Conservation (phyloP, 2,888 invertebrate species). For the Leptinotarsa tumamoca region DNA sequence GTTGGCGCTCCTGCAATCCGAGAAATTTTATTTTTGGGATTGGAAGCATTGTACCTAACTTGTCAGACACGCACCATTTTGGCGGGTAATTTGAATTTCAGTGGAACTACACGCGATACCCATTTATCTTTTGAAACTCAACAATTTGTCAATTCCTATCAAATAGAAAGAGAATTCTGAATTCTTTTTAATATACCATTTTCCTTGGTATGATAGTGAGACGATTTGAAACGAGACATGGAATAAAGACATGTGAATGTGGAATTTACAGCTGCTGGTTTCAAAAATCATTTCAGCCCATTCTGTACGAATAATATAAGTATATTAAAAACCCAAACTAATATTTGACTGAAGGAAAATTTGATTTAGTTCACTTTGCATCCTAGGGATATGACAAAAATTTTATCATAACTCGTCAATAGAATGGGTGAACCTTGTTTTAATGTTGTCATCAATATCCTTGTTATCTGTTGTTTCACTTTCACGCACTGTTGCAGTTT, state of each 20-base stretch:
- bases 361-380: constrained; percentile 1
- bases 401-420: constrained; percentile 53
- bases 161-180: neutral
- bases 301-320: constrained; percentile 5
- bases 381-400: constrained; percentile 10
- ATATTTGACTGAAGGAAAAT: neutral
- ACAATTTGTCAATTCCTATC: too few relatives aligned
- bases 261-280: neutral
- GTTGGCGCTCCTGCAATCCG: too few relatives aligned
- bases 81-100: too few relatives aligned
- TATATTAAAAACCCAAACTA: constrained; percentile 12
- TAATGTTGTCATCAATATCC: constrained; percentile 39
- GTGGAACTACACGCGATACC: too few relatives aligned
- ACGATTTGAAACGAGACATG: neutral
- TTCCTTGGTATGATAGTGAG: neutral
- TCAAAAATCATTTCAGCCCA: neutral
- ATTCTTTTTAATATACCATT: neutral
- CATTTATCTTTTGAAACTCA: too few relatives aligned
- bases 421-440: constrained; percentile 47
- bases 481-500: constrained; percentile 31
- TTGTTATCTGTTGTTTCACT: constrained; percentile 29
- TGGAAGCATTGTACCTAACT: too few relatives aligned
- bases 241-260: neutral
- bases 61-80: too few relatives aligned
- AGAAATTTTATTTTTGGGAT: too few relatives aligned